Evolutionary conservation across 1,140 invertebrate species (phyloP), one percentile per base, ranked within the genome.

Genomic region (Agraylea sexmaculata): DNA sequence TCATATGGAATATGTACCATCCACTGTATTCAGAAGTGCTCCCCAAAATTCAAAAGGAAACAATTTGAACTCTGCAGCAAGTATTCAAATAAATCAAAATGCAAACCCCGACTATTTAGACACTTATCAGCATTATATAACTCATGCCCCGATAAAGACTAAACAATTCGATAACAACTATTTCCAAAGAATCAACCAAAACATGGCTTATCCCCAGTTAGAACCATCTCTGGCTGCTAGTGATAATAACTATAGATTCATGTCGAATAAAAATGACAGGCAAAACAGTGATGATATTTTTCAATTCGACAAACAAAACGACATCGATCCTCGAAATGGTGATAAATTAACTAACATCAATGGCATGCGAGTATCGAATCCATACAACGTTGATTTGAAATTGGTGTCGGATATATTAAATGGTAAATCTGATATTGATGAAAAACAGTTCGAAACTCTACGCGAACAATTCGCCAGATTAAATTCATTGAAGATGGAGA

Each of bases 321-420:
- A 68, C 42, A 45, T 60, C 13, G 56, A 66, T 22, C 18, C 50
- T 21, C 55, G 57, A 43, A 42, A 40, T 18, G 48, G 45, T 32
- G 51, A 51, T 29, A 48, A 55, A 35, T 17, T 68, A 32, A 55
- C 64, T 0, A 66, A 56, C 2, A 62, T 68, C 17, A 61, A 66
- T 53, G 64, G 62, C 4, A 56, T 63, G 42, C 59, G 57, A 53
- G 57, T 68, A 8, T 58, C 58, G 15, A 68, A 68, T 47, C 65
- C 65, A 10, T 66, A 57, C 37, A 68, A 68, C 42, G 49, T 66
- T 2, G 65, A 68, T 49, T 44, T 68, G 4, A 63, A 60, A 53
- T 41, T 68, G 40, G 60, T 66, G 3, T 59, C 60, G 33, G 64
- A 66, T 36, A 60, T 66, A 55, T 53, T 68, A 35, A 66, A 59